Base-by-base conservation (phyloP, 2,888 invertebrate species). In the Pseudoips prasinana region DNA sequence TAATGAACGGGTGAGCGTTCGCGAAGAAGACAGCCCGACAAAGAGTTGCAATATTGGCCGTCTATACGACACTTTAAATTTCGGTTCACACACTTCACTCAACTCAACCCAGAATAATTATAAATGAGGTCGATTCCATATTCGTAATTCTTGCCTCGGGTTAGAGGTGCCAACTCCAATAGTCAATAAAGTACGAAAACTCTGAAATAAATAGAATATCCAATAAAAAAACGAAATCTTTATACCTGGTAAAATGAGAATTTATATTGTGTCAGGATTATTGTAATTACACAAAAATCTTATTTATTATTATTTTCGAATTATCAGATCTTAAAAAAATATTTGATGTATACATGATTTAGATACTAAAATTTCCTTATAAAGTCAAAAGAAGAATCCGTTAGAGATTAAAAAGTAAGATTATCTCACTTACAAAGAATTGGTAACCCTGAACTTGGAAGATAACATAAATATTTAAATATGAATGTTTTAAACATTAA, bases 1-100 rank as follows among this genome's bases (percentile, higher is more conserved):
- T 87, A 86, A 88, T 87, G 80, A 83, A 65, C 64, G 80, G 83
- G 65, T 72, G 66, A 60, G 54, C 52, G 58, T 50, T 33, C 50
- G 46, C 47, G 80, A 79, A 79, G 83, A 83, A 64, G 84, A 80
- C 74, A 68, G 64, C 46, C 68, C 67, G 68, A 69, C 72, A 72
- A 71, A 69, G 62, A 36, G 20, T 36, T 22, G 42, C 40, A 39
- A 46, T 51, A 61, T 59, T 41, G 48, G 43, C 26, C 47, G 50
- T 55, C 53, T 38, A 38, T 36, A 50, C 42, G 53, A 52, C 49
- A 43, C 42, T 33, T 46, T 42, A 43, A 39, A 32, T 37, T 42
- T 48, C 25, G 44, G 33, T 53, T 58, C 48, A 53, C 56, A 53
- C 49, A 44, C 34, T 45, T 35, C 39, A 30, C 31, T 57, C 18